phyloP scores from a whole-genome alignment of 1,140 invertebrate species.

The Ostrea edulis region DNA sequence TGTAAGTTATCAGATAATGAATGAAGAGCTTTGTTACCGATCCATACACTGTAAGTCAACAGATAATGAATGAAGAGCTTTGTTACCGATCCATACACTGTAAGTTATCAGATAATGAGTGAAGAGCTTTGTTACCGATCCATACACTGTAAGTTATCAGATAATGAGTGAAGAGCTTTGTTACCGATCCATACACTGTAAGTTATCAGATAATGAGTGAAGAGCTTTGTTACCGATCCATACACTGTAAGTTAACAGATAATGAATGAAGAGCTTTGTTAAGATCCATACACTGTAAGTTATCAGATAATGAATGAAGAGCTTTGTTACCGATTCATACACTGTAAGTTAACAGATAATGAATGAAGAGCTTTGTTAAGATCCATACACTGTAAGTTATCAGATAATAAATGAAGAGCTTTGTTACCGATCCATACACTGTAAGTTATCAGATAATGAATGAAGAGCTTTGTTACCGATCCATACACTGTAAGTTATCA shows the following conservation, averaged over 20 bases:
- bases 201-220: no score
- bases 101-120: no score
- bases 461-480: conserved; percentile 94
- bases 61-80: no score
- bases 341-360: no score
- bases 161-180: no score
- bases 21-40: conserved; percentile 95
- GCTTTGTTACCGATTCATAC: conserved; percentile 96
- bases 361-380: conserved; percentile 94
- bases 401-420: no score
- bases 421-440: conserved; percentile 95
- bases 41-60: conserved; percentile 92
- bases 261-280: no score
- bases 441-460: no score
- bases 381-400: conserved; percentile 93
- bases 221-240: conserved; percentile 96
- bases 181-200: conserved; percentile 93
- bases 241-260: no score
- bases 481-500: conserved; percentile 92
- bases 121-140: conserved; percentile 95
- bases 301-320: no score
- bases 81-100: conserved; percentile 94
- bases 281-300: conserved; percentile 91
- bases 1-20: no score
- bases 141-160: conserved; percentile 91